A percentile compares a stretch with the other conserved stretches of the same genome.
phyloP scores from a whole-genome alignment of 2,888 invertebrate genomes.

The Cyrtodaria siliqua region DNA sequence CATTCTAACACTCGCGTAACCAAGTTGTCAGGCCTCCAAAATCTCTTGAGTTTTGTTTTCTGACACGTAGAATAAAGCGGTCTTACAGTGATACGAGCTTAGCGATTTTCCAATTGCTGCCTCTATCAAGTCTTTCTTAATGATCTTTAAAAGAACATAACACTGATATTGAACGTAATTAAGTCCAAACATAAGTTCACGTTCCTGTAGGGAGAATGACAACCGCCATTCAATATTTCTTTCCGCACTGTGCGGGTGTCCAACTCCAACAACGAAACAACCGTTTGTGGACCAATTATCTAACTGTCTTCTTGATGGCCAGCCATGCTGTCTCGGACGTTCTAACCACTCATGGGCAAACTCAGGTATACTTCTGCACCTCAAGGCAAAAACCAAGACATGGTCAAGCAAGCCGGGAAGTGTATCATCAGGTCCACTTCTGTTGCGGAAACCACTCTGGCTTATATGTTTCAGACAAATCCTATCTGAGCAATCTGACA shows the following conservation, averaged over 20 bases:
- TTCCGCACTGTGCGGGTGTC: conserved; percentile 27
- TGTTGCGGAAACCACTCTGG: too few relatives aligned
- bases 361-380: conserved; percentile 29
- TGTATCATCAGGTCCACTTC: too few relatives aligned
- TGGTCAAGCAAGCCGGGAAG: neutral
- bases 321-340: conserved; percentile 15
- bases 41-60: conserved; percentile 2
- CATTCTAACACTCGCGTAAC: conserved; percentile 10
- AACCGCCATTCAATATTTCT: conserved; percentile 26
- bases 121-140: conserved; percentile 22
- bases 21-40: conserved; percentile 22
- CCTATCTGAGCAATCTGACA: too few relatives aligned
- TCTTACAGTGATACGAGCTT: conserved; percentile 40
- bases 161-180: conserved; percentile 22
- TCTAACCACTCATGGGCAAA: conserved; percentile 21
- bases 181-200: conserved; percentile 21
- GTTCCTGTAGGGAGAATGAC: conserved; percentile 35
- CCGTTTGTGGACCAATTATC: conserved; percentile 17
- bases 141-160: conserved; percentile 31
- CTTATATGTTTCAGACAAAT: too few relatives aligned
- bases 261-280: conserved; percentile 25
- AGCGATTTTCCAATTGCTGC: conserved; percentile 12
- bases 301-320: neutral
- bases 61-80: conserved; percentile 19
- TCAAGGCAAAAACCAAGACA: conserved; percentile 22